Evolutionary conservation across 2,888 invertebrate species (phyloP).

Genomic region (Troides aeacus): DNA sequence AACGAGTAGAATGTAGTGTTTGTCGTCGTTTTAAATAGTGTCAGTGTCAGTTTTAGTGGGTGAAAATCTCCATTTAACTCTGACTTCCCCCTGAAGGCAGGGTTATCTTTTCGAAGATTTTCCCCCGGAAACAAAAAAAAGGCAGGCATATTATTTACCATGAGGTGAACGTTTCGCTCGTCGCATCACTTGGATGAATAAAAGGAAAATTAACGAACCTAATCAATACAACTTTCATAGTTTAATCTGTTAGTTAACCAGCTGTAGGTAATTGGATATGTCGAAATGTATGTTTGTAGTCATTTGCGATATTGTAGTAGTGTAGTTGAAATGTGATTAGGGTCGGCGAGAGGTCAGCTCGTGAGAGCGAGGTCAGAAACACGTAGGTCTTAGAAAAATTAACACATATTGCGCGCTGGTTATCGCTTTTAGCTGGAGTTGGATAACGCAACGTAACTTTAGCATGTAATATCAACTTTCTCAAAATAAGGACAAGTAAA

Average conservation of each 20-base stretch:
- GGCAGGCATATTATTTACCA: too few relatives aligned
- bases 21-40: too few relatives aligned
- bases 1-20: too few relatives aligned
- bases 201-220: too few relatives aligned
- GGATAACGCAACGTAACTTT: neutral
- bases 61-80: too few relatives aligned
- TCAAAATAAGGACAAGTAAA: neutral
- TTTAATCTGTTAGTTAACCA: neutral
- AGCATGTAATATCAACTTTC: neutral
- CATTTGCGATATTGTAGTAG: neutral
- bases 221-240: too few relatives aligned
- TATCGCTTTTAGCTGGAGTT: conserved; percentile 13
- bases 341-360: neutral
- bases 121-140: too few relatives aligned
- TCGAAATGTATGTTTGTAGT: neutral
- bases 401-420: conserved; percentile 21
- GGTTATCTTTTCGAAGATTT: too few relatives aligned
- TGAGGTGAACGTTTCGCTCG: too few relatives aligned
- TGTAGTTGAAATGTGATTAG: conserved; percentile 8
- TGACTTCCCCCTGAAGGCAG: too few relatives aligned
- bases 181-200: too few relatives aligned
- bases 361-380: conserved; percentile 10
- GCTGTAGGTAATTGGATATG: neutral
- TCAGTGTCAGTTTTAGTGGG: too few relatives aligned
- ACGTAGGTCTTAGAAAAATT: conserved; percentile 16